phyloP scores from a whole-genome alignment of 2,888 invertebrate species.

The Strigamia crassipes region DNA sequence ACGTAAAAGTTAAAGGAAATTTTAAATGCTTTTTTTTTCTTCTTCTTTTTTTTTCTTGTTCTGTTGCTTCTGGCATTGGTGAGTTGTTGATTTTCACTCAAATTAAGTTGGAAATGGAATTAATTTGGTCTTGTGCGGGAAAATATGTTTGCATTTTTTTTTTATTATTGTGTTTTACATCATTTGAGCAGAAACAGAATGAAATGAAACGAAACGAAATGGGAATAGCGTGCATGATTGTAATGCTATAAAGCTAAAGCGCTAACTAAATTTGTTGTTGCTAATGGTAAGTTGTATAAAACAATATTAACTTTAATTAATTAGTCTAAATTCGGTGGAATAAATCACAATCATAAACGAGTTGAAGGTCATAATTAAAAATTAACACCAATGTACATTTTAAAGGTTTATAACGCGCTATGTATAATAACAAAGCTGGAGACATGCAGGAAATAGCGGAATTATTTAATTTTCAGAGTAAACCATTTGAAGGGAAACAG shows the following conservation, averaged over 20 bases:
- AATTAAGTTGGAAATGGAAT: background rate
- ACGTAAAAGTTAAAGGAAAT: background rate
- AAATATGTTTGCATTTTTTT: background rate
- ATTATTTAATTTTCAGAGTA: slow-evolving; percentile 24
- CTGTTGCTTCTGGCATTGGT: background rate
- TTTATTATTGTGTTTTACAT: background rate
- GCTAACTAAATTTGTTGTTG: slow-evolving; percentile 28
- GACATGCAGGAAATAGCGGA: slow-evolving; percentile 9
- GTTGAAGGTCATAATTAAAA: slow-evolving; percentile 29
- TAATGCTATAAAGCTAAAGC: slow-evolving; percentile 20
- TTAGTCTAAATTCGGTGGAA: slow-evolving; percentile 1
- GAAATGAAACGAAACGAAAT: background rate
- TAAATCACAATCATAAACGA: slow-evolving; percentile 29
- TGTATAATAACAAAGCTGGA: slow-evolving; percentile 26
- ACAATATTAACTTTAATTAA: slow-evolving; percentile 29
- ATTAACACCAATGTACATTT: slow-evolving; percentile 24
- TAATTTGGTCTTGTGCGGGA: background rate
- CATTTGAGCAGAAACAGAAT: background rate
- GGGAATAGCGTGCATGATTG: slow-evolving; percentile 4
- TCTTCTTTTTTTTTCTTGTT: too few species aligned
- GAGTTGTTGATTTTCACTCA: background rate
- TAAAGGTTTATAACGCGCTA: slow-evolving; percentile 4
- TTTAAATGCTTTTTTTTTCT: background rate
- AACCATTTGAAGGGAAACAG: slow-evolving; percentile 1
- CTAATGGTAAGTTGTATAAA: slow-evolving; percentile 10